Conservation (phyloP, 2,113 vertebrate genomes). For the Chaetops frenatus region DNA sequence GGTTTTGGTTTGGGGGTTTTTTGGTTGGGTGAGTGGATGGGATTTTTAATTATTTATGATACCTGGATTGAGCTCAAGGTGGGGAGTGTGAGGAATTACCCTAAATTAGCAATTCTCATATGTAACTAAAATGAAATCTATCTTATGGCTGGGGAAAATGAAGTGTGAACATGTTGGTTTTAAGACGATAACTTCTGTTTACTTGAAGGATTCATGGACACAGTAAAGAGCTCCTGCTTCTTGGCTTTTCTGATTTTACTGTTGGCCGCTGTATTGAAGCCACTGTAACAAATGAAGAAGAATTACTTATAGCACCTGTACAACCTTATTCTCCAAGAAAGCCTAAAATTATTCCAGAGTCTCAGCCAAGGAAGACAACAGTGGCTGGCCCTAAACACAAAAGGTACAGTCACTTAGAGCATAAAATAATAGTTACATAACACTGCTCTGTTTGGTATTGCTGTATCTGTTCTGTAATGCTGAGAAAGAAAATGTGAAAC, state of each 20-base stretch:
- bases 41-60: background rate
- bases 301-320: conserved; percentile 71
- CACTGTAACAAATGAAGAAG: conserved; percentile 73
- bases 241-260: conserved; percentile 84
- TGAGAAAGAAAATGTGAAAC: background rate
- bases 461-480: background rate
- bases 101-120: background rate
- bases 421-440: background rate
- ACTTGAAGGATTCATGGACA: conserved; percentile 77
- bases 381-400: conserved; percentile 49
- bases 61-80: background rate
- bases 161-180: background rate
- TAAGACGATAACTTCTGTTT: background rate
- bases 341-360: background rate
- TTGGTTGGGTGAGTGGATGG: background rate
- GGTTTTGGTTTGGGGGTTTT: background rate
- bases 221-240: conserved; percentile 84
- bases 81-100: background rate
- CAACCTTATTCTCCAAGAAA: conserved; percentile 58
- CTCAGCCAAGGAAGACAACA: conserved; percentile 5
- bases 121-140: background rate
- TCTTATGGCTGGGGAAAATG: background rate
- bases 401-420: conserved; percentile 42
- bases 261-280: conserved; percentile 83
- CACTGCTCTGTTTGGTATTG: background rate